Base-by-base conservation (phyloP, 2,888 invertebrate species). In the Drosophila setosimentum region DNA sequence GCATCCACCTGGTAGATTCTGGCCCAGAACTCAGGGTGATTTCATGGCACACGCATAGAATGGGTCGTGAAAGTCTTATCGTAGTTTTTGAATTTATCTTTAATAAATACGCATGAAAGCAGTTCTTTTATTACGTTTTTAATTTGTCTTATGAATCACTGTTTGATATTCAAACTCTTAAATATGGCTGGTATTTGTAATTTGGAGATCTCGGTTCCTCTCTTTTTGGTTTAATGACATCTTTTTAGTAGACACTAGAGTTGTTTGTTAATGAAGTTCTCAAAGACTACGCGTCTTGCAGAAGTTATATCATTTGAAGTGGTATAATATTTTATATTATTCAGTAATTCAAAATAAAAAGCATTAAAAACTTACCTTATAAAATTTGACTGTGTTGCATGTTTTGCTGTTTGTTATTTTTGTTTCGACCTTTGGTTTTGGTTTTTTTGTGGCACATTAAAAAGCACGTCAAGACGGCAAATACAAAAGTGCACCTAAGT, bases 401-500 rank as follows among this genome's bases (percentile, higher is more conserved):
- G 35, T 42, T 63, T 61, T 69, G 62, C 35, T 57, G 62, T 48
- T 64, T 42, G 51, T 54, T 57, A 49, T 37, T 55, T 63, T 61
- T 68, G 45, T 33, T 45, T 65, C 13, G 24, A 18, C 54, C 53
- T 68, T 55, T 63, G 54, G 54, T 45, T 65, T 54, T 63, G 60
- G 11, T 72, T 51, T 63, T 58, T 67, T 62, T 65, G 63, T 57
- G 53, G 75, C 42, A 68, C 68, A 84, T 82, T 81, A 87, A 72
- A 83, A 77, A 72, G 48, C 67, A 65, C 60, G 57, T 64, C 69
- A 78, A 78, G 85, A 78, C 78, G 73, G 71, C 67, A 87, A 76
- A 73, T 87, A 69, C 84, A 77, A 73, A 89, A 85, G 89, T 89
- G 87, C 89, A 89, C 87, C 85, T 85, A 82, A 84, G 85, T 73